Evolutionary conservation across 2,888 invertebrate species (phyloP).

Genomic region (Polydrusus pterygomalis): DNA sequence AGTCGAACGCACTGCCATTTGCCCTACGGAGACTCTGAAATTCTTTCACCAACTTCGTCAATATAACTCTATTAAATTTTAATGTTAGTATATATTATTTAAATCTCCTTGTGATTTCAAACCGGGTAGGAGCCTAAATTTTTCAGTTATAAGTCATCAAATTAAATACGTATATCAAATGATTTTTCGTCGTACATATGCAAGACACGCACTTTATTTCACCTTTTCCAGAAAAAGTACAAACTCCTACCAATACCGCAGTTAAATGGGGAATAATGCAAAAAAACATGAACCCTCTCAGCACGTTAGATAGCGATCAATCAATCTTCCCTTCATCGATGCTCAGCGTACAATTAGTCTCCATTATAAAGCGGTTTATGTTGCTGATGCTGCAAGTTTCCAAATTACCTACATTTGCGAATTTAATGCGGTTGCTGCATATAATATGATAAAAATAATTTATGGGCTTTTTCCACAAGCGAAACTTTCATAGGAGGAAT

Average conservation of each 20-base stretch:
- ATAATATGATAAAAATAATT: constrained; percentile 11
- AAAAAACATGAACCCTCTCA: constrained; percentile 35
- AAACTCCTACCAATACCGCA: constrained; percentile 19
- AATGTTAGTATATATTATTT: too few relatives aligned
- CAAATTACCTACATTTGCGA: constrained; percentile 38
- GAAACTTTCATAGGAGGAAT: too few relatives aligned
- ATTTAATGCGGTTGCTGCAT: constrained; percentile 43
- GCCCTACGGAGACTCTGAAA: too few relatives aligned
- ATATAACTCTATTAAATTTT: too few relatives aligned
- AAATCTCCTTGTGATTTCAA: too few relatives aligned
- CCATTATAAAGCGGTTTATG: constrained; percentile 51
- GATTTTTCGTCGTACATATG: background rate
- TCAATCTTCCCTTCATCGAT: constrained; percentile 48
- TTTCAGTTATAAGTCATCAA: too few relatives aligned
- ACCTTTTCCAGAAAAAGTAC: constrained; percentile 4
- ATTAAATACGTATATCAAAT: background rate
- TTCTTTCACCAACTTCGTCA: too few relatives aligned
- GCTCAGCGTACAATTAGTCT: constrained; percentile 48
- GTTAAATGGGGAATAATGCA: constrained; percentile 25
- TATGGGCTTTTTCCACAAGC: background rate
- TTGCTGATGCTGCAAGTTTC: constrained; percentile 49
- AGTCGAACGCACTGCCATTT: too few relatives aligned
- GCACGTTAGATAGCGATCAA: constrained; percentile 51
- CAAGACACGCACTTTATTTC: constrained; percentile 3
- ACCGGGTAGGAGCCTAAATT: too few relatives aligned